Base-by-base conservation (phyloP, 2,797 vertebrate genomes). In the Monodelphis domestica region DNA sequence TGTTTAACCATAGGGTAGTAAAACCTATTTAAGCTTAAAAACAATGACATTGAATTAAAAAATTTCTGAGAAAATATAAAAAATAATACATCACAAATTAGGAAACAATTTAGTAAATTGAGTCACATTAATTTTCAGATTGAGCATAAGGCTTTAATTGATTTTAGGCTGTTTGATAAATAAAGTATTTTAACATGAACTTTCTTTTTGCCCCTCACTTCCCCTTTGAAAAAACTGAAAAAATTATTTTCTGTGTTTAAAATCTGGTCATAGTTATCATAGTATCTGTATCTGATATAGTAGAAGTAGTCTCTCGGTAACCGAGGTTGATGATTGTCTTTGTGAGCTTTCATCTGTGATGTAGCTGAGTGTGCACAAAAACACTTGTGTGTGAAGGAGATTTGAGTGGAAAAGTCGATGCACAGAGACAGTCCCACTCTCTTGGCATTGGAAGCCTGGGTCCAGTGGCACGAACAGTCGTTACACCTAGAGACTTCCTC, bases 121-220 rank as follows among this genome's bases (percentile, higher is more conserved):
- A 54, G 26, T 91, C 57, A 54, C n/a, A 50, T 21, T 89, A 88
- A 54, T 95, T 96, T 96, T 95, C 55, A 91, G 90, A 57, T 7
- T 91, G 78, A 94, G 56, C 54, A 87, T 28, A 90, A 93, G n/a
- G 93, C 96, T 95, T 93, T 84, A 53, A 51, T 84, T 93, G 89
- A 53, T 94, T 57, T 54, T 63, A 63, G n/a, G 15, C n/a, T 84
- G 28, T 56, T 28, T 56, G 38, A n/a, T 84, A 84, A 50, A 21
- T 84, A 17, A 84, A 84, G 38, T 84, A 50, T 84, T 78, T 78
- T 78, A 78, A 78, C 9, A 70, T 38, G 26, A 45, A 9, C 38
- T 78, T 38, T 45, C n/a, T n/a, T 1, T 17, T 4, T 63, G 33
- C 4, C n/a, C n/a, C n/a, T n/a, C n/a, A n/a, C n/a, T n/a, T n/a